phyloP scores from a whole-genome alignment of 2,797 vertebrate species.

The Todus mexicanus region DNA sequence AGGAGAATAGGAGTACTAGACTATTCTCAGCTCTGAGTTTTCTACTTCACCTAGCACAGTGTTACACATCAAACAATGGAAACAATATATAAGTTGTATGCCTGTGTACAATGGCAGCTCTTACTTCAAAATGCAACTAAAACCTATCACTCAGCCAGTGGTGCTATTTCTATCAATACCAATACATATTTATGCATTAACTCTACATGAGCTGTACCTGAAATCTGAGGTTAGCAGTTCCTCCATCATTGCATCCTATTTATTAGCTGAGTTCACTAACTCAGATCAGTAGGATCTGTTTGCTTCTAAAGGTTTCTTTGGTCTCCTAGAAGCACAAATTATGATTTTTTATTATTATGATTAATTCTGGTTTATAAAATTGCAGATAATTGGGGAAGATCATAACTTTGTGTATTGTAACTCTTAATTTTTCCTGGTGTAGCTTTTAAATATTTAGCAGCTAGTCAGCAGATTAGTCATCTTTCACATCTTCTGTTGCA shows the following conservation, averaged over 20 bases:
- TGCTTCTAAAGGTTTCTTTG: neutral
- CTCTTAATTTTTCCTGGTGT: neutral
- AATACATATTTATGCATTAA: neutral
- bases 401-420: neutral
- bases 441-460: neutral
- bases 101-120: neutral
- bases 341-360: neutral
- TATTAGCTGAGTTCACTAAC: neutral
- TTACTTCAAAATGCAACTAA: neutral
- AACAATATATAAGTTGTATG: neutral
- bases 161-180: neutral
- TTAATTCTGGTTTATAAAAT: neutral
- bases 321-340: neutral
- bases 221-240: neutral
- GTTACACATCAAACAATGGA: neutral
- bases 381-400: neutral
- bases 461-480: neutral
- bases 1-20: neutral
- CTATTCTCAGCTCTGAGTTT: accelerated
- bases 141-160: neutral
- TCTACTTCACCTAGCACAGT: neutral
- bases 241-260: neutral
- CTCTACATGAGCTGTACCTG: neutral
- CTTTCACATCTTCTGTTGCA: neutral
- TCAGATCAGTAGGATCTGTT: neutral